phyloP scores from a whole-genome alignment of 1,140 invertebrate genomes.

The Brachionus manjavacas region DNA sequence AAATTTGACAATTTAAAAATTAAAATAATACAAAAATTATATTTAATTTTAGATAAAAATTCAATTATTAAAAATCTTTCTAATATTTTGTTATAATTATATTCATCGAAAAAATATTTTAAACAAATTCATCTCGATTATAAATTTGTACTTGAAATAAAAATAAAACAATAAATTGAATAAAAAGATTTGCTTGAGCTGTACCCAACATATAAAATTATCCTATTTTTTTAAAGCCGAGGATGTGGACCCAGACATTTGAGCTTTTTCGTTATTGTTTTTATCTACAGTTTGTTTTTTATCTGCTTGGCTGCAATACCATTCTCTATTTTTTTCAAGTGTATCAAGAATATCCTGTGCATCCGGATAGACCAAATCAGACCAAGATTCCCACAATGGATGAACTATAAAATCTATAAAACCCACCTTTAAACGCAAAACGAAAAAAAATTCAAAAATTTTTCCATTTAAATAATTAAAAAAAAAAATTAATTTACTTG shows the following conservation, averaged over 20 bases:
- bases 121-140: neutral
- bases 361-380: constrained; percentile 94
- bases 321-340: constrained; percentile 94
- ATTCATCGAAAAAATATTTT: neutral
- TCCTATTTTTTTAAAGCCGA: neutral
- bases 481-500: constrained; percentile 62
- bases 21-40: neutral
- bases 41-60: neutral
- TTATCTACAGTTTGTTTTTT: constrained; percentile 4
- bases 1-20: no score
- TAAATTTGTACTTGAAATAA: neutral
- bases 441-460: neutral
- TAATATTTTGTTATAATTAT: neutral
- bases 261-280: constrained; percentile 16
- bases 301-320: constrained; percentile 63
- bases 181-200: constrained; percentile 11
- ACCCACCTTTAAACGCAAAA: constrained; percentile 68
- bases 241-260: neutral
- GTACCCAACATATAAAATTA: neutral
- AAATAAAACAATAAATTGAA: neutral
- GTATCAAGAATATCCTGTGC: constrained; percentile 95
- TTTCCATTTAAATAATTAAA: neutral
- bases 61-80: neutral
- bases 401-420: constrained; percentile 99
- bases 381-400: constrained; percentile 98